Percentiles rank a stretch among this genome's conserved stretches.
phyloP scores from a whole-genome alignment of 2,113 vertebrate genomes.

The Zootoca vivipara region DNA sequence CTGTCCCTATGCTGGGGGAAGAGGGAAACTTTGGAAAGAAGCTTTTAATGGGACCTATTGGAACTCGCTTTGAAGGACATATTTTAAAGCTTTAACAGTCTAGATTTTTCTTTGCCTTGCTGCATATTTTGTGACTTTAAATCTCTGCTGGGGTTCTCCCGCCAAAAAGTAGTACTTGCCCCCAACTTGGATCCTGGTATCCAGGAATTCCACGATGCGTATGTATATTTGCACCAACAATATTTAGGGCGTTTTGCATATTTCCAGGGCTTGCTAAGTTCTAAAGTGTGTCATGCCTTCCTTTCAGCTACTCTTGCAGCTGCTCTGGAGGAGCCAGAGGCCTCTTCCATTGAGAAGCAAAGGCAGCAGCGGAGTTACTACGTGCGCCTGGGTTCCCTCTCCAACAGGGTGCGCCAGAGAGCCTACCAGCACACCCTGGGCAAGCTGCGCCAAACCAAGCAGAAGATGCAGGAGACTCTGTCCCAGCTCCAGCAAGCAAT shows the following conservation, averaged over 20 bases:
- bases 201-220: too few relatives aligned
- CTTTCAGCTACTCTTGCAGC: conserved; percentile 44
- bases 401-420: conserved; percentile 77
- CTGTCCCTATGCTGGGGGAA: too few relatives aligned
- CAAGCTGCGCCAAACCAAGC: conserved; percentile 73
- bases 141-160: too few relatives aligned
- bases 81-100: too few relatives aligned
- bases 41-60: too few relatives aligned
- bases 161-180: too few relatives aligned
- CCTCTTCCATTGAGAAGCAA: conserved; percentile 54
- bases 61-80: too few relatives aligned
- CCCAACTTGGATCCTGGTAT: too few relatives aligned
- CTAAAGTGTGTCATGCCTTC: background rate
- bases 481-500: conserved; percentile 81
- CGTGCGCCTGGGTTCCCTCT: conserved; percentile 85
- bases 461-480: conserved; percentile 69
- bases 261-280: background rate
- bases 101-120: too few relatives aligned
- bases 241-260: background rate
- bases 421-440: conserved; percentile 80
- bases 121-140: too few relatives aligned
- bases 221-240: too few relatives aligned
- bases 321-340: conserved; percentile 49
- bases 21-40: too few relatives aligned
- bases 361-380: conserved; percentile 80